Evolutionary conservation across 2,113 vertebrate species (phyloP), one percentile per base, ranked within the genome.

Genomic region (Sporophila hypoxantha): DNA sequence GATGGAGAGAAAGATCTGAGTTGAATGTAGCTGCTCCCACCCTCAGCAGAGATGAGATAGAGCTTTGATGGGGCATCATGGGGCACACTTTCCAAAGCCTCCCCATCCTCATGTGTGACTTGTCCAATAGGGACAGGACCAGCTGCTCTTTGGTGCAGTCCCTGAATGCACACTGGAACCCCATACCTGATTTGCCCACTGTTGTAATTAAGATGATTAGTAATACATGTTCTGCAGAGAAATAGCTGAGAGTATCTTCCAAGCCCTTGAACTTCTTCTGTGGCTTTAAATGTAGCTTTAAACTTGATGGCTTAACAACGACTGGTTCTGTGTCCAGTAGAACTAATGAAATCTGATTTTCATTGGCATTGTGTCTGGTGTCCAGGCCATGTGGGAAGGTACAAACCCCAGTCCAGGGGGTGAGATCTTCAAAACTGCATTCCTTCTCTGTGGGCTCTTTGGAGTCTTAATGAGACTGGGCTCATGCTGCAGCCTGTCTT

Each of bases 321-420:
- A 16, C 37, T 76, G 5, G 4, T 68, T 87, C 50, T 30, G 50
- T 66, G 60, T 55, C 52, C 37, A 59, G 60, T 0, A 6, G 34
- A 68, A 17, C 5, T 73, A 82, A 82, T 7, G 34, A 79, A 85
- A 27, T 47, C 71, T 61, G 70, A 10, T 5, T 91, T 89, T 87
- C 0, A 0, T 39, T 37, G 23, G 17, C 39, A 76, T 56, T 82
- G 47, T 76, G 59, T 71, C 46, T 84, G 0, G 0, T 78, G 64
- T 73, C 7, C 29, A 46, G n/a, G 56, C 36, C 41, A 20, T 42
- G n/a, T 2, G n/a, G 39, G 68, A 80, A 91, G 56, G 73, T 52
- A 23, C 39, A 91, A 87, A 66, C 56, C 30, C 36, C 39, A 49
- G 29, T 67, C 44, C 30, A 39, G 23, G 18, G n/a, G 21, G 17